phyloP scores from a whole-genome alignment of 2,888 invertebrate species.

The Anthrax anthrax region DNA sequence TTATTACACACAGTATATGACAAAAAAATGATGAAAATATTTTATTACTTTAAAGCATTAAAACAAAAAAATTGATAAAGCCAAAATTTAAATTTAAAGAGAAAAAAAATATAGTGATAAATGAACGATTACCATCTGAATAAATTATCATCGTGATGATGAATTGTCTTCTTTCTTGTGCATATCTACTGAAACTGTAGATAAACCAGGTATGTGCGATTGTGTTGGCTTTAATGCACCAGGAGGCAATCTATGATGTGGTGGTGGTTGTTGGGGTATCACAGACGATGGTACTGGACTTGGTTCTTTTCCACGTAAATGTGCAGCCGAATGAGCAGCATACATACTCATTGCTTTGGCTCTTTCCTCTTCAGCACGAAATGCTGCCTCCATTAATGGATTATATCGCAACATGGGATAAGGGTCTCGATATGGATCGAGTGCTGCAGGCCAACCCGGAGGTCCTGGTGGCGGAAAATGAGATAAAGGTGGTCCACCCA shows the following conservation, averaged over 20 bases:
- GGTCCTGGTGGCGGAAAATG: slow-evolving; percentile 46
- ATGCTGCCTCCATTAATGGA: slow-evolving; percentile 63
- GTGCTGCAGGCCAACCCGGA: slow-evolving; percentile 32
- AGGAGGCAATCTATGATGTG: slow-evolving; percentile 29
- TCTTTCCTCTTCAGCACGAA: slow-evolving; percentile 64
- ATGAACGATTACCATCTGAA: slow-evolving; percentile 4
- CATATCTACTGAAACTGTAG: slow-evolving; percentile 18
- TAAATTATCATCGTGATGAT: slow-evolving; percentile 21
- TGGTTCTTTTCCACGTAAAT: slow-evolving; percentile 32
- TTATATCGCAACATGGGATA: slow-evolving; percentile 63
- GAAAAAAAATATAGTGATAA: too few species aligned
- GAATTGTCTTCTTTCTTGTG: slow-evolving; percentile 22
- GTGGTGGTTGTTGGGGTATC: slow-evolving; percentile 19
- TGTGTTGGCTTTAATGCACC: slow-evolving; percentile 18
- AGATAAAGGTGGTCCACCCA: slow-evolving; percentile 37
- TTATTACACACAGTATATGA: too few species aligned
- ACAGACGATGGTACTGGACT: slow-evolving; percentile 31
- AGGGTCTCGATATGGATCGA: slow-evolving; percentile 51
- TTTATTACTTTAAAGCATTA: too few species aligned
- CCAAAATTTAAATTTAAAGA: neutral
- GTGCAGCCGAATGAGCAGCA: slow-evolving; percentile 40
- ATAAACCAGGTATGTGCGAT: slow-evolving; percentile 17
- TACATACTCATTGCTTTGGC: slow-evolving; percentile 62
- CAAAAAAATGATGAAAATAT: too few species aligned
- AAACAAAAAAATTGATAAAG: neutral